Evolutionary conservation across 2,888 invertebrate species (phyloP), one percentile per base, ranked within the genome.

Genomic region (Synanthedon myopaeformis): DNA sequence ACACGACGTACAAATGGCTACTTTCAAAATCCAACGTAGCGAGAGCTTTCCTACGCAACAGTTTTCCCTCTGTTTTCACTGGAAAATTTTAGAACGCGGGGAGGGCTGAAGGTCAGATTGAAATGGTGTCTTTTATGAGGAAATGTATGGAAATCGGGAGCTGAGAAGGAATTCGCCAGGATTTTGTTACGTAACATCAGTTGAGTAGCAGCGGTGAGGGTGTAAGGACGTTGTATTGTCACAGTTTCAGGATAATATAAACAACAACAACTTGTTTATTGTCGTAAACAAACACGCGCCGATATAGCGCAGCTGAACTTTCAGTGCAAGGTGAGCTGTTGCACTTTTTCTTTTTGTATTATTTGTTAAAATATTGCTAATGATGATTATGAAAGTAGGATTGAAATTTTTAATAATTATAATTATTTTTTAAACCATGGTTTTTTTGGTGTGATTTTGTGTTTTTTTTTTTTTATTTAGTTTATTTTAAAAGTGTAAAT

Each of bases 261-360:
- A 86, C 74, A 85, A 83, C 83, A 86, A 84, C 83, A 85, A 76
- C 84, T 76, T 86, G 79, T 81, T 82, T 82, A 73, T 63, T 64
- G 66, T 69, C 85, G 86, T 86, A 83, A 84, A 86, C 83, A 85
- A 79, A 55, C 58, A 53, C 45, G 54, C 42, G 45, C 56, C 54
- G 57, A 56, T 55, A 50, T 56, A 17, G 17, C 17, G 17, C 2
- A 8, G 12, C 17, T 49, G 17, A 19, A 49, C 49, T 49, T 49
- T 19, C 4, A 17, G 13, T 49, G 13, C 19, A 14, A 49, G 49
- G 58, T 57, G n/a, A 56, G 58, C 23, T 51, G 35, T 35, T 3
- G 3, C 35, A 8, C 6, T 35, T 35, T 35, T 35, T 35, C 35
- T 35, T 35, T 35, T 10, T 35, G 10, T 6, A 35, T 35, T 35